These are phyloP conservation scores for Neuroterus valhalla DNA, from an alignment of 1,140 invertebrate genomes.

Conservation along the genomic window DNA sequence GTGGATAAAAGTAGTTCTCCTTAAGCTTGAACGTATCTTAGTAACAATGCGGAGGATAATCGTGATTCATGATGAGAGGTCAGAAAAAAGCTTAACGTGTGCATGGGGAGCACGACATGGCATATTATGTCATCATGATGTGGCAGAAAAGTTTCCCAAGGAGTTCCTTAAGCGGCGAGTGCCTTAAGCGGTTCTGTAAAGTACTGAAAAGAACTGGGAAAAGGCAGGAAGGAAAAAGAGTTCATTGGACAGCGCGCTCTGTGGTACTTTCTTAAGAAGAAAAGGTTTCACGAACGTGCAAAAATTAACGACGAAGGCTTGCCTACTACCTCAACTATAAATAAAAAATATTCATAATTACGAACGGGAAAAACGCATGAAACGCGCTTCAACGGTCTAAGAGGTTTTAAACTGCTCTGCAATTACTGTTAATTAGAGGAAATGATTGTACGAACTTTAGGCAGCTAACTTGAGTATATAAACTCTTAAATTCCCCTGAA, in stretches of 20 bases:
- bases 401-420: not conserved
- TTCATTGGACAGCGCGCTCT: conserved; percentile 10
- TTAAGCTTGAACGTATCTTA: not conserved
- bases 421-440: conserved; percentile 1
- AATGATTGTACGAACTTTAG: not conserved
- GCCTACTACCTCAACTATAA: conserved; percentile 1
- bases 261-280: conserved; percentile 11
- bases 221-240: conserved; percentile 27
- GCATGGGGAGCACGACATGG: conserved; percentile 7
- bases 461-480: not conserved
- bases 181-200: conserved; percentile 18
- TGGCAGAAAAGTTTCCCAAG: conserved; percentile 18
- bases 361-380: not conserved
- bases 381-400: conserved; percentile 16
- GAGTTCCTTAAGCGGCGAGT: conserved; percentile 14
- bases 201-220: conserved; percentile 24
- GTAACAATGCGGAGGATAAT: conserved; percentile 1
- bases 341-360: conserved; percentile 22
- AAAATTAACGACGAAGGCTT: conserved; percentile 22
- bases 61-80: conserved; percentile 3
- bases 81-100: conserved; percentile 1
- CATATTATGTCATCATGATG: conserved; percentile 26
- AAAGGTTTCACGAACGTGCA: conserved; percentile 18
- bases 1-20: too few relatives aligned
- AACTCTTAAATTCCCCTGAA: too few relatives aligned